Evolutionary conservation across 1,140 invertebrate species (phyloP), one percentile per base, ranked within the genome.

Genomic region (Catajapyx aquilonaris): DNA sequence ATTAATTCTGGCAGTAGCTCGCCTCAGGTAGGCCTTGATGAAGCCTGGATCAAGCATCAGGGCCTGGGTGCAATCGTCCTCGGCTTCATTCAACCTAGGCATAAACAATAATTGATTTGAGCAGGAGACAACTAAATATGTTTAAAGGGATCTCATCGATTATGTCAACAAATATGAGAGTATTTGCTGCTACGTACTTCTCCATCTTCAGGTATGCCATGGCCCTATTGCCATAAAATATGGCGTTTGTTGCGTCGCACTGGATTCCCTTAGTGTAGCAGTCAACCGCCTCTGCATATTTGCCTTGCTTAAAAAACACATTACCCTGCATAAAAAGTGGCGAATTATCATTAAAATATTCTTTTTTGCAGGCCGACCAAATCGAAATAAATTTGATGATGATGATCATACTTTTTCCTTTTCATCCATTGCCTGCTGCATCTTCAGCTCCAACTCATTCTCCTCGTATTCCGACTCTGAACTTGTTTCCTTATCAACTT

Each of bases 191-290:
- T 34, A 57, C 57, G 58, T 65, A 90, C 81, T 76, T 71, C 43
- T 84, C 66, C 46, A 74, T 66, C 54, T 88, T 90, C 9, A 93
- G 59, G 45, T 79, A 71, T 44, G 86, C 88, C 40, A 91, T 64
- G 5, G 81, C 86, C 48, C 88, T 62, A 59, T 94, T 94, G 5
- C 81, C 80, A 52, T 71, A 84, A 48, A 81, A 78, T 5, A 83
- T 63, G 5, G 84, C 68, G 59, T 91, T 85, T 40, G 71, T 63
- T 5, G 75, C 66, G 52, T 81, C 77, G 25, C 71, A 54, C 40
- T 71, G 61, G 31, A 90, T 77, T 9, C 84, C 86, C 48, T 70
- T 57, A 18, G 68, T 76, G 50, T 93, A 94, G 43, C 71, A 73
- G 7, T 70, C 54, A 43, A 90, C 74, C 0, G 86, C 87, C 44